These are phyloP conservation scores for Drosophila anomelani DNA, from an alignment of 2,888 invertebrate genomes.

Conservation along the genomic window DNA sequence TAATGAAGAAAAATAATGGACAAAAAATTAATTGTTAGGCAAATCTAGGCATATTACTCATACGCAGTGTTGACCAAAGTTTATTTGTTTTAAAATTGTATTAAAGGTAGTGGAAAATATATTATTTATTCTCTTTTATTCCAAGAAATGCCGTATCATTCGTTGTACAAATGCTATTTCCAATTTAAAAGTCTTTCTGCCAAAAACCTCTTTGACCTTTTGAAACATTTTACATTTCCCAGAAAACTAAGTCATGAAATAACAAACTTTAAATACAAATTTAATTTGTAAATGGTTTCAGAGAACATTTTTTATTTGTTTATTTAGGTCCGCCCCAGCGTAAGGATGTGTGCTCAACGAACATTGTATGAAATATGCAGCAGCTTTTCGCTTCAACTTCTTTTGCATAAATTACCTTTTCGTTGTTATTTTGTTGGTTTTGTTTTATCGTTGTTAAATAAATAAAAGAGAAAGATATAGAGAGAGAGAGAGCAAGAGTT, in stretches of 20 bases:
- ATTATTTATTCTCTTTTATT: too few species aligned
- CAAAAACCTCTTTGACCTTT: too few species aligned
- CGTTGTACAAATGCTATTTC: too few species aligned
- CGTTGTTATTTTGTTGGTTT: constrained; percentile 47
- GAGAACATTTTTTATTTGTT: neutral
- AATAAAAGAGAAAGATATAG: constrained; percentile 41
- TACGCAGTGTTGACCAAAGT: too few species aligned
- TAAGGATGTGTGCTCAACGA: constrained; percentile 23
- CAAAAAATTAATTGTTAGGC: too few species aligned
- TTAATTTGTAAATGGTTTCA: neutral
- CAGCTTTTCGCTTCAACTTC: constrained; percentile 36
- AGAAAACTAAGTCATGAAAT: neutral
- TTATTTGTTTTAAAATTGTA: too few species aligned
- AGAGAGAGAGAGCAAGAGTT: constrained; percentile 45
- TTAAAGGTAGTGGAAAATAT: too few species aligned
- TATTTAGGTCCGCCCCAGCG: constrained; percentile 20
- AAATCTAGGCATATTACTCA: too few species aligned
- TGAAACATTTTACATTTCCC: neutral
- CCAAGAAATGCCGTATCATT: too few species aligned
- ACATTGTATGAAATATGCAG: constrained; percentile 44
- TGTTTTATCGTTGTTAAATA: constrained; percentile 48
- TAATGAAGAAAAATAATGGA: too few species aligned
- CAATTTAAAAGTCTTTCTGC: neutral
- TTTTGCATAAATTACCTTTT: constrained; percentile 69
- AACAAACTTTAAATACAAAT: neutral